Evolutionary conservation across 1,140 invertebrate species (phyloP), one percentile per base, ranked within the genome.

Genomic region (Geopemphigus sp.): DNA sequence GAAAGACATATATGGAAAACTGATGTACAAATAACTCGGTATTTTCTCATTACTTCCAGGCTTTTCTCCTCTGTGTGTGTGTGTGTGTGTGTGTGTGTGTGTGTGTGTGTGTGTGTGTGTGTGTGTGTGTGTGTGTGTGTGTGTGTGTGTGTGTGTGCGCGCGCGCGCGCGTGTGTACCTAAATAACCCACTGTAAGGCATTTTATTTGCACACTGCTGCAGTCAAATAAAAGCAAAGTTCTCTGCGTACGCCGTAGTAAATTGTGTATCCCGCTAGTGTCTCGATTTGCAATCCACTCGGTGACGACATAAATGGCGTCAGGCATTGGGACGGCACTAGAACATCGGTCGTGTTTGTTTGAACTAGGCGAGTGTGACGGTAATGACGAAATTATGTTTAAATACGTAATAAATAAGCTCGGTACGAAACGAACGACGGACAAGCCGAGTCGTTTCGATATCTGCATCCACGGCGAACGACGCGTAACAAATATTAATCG

Each of bases 11-110:
- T 68, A 68, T 68, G 64, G 39, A 50, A 68, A 68, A 68, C 64
- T 68, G 64, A 68, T 68, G 64, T 68, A 68, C 64, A 68, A 68
- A 68, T 68, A 68, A 68, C 39, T 47, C 64, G 10, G 64, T 68
- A 47, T 68, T 68, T 68, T 68, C 64, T 47, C 64, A 68, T 68
- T 68, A 68, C 39, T 68, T 50, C n/a, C 12, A 24, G 5, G 22
- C 39, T 47, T 22, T 68, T 50, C 17, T 1, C 5, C 2, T 5
- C 5, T 19, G 54, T 5, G 54, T 57, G 10, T 57, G 8, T 57
- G 22, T 12, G 54, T 54, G 53, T 26, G 22, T 24, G 12, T 26
- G 3, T 24, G 12, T 32, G 61, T 5, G 32, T 45, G 32, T n/a
- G 63, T 45, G 11, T 45, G 5, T 24, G 12, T 26, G 3, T 24